Base-by-base conservation (phyloP, 1,140 invertebrate genomes). In the Sarcophaga bullata region DNA sequence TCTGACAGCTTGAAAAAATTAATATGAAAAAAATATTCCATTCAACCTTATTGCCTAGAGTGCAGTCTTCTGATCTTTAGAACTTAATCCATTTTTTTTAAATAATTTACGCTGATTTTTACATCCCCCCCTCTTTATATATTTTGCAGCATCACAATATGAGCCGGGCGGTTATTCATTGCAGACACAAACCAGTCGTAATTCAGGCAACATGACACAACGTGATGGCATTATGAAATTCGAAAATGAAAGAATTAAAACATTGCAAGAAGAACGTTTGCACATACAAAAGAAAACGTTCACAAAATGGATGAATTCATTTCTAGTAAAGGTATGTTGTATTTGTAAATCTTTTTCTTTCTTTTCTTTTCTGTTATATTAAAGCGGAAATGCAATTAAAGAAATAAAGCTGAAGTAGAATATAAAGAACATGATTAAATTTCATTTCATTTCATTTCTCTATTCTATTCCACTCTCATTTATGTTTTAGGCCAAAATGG, bases 271-370 rank as follows among this genome's bases (percentile, higher is more conserved):
- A 91, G 98, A 99, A 92, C 94, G 98, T 84, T 92, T 99, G 81
- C 95, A 98, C 91, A 99, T 99, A 86, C 98, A 99, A 91, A 99
- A 99, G 93, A 99, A 99, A 91, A 99, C 98, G 8, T 99, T 99
- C 91, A 99, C 98, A 87, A 99, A 99, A 98, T 99, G 98, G 98
- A 98, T 99, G 94, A 99, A 99, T 92, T 98, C 97, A 3, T 99
- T 99, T 91, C 91, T 99, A 84, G 94, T 97, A 89, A 99, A 98
- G 94, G 97, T 98, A 91, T 90, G 86, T 86, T 72, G 15, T 80
- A 62, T 48, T 52, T 52, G 9, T 52, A 52, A 52, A 10, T 52
- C 13, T 52, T 52, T 52, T 52, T 6, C 50, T 52, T 3, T 13
- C 1, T 6, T 10, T 13, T 52, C 6, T 6, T 52, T 52, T 13